Conservation (phyloP, 2,113 vertebrate genomes). For the Crotalus tigris region DNA sequence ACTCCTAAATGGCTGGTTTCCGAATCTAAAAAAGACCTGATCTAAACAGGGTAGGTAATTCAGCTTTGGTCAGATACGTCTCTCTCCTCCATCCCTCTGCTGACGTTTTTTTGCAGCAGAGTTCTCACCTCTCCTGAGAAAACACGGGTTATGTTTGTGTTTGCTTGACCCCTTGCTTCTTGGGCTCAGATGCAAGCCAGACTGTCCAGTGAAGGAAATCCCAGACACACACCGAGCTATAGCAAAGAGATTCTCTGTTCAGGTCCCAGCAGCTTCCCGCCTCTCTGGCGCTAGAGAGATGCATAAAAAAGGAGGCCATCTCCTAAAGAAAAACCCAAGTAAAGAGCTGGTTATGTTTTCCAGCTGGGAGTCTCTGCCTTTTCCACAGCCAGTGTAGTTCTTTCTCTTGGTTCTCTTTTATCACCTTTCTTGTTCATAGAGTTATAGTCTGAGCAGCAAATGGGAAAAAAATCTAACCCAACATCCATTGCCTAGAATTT, state of each 20-base stretch:
- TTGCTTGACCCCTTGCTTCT: slow-evolving; percentile 21
- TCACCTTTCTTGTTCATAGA: neutral
- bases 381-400: neutral
- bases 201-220: neutral
- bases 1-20: neutral
- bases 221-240: neutral
- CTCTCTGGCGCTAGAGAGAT: neutral
- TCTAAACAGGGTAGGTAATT: neutral
- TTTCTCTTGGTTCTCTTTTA: neutral
- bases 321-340: neutral
- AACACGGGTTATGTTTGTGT: slow-evolving; percentile 3
- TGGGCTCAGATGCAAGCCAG: slow-evolving; percentile 10
- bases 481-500: neutral
- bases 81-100: neutral
- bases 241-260: slow-evolving; percentile 1
- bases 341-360: neutral
- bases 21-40: neutral
- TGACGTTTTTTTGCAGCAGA: neutral
- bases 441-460: neutral
- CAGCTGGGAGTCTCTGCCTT: slow-evolving; percentile 3
- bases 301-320: neutral
- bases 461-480: neutral
- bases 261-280: neutral
- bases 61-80: neutral
- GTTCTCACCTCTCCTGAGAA: slow-evolving; percentile 8